A percentile compares a stretch with the other conserved stretches of the same genome.
These are phyloP conservation scores for Phengaris alcon DNA, from an alignment of 2,888 invertebrate species.

Conservation along the genomic window DNA sequence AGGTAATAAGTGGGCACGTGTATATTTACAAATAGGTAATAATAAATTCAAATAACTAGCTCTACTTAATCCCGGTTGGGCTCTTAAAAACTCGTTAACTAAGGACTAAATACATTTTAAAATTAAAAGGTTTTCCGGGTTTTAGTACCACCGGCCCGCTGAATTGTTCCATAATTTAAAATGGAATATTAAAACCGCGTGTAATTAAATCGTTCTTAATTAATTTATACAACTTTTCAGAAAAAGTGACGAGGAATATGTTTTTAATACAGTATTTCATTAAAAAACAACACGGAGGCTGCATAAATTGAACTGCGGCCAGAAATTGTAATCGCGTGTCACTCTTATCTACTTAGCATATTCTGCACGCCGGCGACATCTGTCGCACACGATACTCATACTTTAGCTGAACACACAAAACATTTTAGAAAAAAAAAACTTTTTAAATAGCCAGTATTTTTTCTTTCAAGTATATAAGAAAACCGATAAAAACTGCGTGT, in stretches of 20 bases:
- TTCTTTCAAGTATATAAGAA: too few species aligned
- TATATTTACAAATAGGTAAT: neutral
- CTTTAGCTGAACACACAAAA: neutral
- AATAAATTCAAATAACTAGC: neutral
- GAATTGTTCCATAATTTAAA: conserved; percentile 5
- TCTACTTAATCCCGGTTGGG: neutral
- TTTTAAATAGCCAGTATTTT: too few species aligned
- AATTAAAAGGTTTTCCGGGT: conserved; percentile 2
- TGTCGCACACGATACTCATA: conserved; percentile 28
- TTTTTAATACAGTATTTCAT: conserved; percentile 26
- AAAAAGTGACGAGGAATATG: conserved; percentile 16
- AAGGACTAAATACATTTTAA: neutral
- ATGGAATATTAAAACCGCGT: conserved; percentile 7
- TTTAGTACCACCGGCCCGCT: neutral
- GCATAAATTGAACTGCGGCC: conserved; percentile 35
- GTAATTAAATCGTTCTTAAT: conserved; percentile 1
- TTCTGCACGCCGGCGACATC: conserved; percentile 36
- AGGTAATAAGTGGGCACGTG: too few species aligned
- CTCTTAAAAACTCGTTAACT: conserved; percentile 8
- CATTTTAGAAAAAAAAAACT: too few species aligned
- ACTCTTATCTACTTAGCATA: conserved; percentile 38
- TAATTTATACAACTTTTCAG: neutral
- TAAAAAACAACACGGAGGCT: conserved; percentile 21
- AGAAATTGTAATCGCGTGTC: conserved; percentile 39
- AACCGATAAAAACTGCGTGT: too few species aligned